A percentile compares a stretch with the other conserved stretches of the same genome.
These are phyloP conservation scores for Agrotis exclamationis DNA, from an alignment of 2,888 invertebrate genomes.

Conservation along the genomic window DNA sequence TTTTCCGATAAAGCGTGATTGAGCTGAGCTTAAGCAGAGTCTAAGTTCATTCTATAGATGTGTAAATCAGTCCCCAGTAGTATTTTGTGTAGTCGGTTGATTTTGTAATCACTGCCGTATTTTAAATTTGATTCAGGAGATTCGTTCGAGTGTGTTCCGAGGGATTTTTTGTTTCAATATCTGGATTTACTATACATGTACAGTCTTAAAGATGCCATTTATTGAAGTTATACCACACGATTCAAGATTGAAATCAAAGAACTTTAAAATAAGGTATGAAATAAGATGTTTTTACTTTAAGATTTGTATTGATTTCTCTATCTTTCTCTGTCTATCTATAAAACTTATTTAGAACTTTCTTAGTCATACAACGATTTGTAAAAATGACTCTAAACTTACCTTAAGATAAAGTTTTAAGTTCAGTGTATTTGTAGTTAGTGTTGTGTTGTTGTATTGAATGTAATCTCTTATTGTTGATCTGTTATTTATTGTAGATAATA, in stretches of 20 bases:
- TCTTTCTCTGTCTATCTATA: too few species aligned
- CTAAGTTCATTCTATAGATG: too few species aligned
- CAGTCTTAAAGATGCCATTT: slow-evolving; percentile 37
- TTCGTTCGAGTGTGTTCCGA: slow-evolving; percentile 26
- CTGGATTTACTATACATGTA: slow-evolving; percentile 16
- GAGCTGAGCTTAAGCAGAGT: too few species aligned
- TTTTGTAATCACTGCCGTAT: slow-evolving; percentile 17
- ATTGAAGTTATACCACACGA: slow-evolving; percentile 6
- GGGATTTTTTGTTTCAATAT: slow-evolving; percentile 12
- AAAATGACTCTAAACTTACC: background rate
- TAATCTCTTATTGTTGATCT: slow-evolving; percentile 29
- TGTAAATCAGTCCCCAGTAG: too few species aligned
- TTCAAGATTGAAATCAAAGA: slow-evolving; percentile 5
- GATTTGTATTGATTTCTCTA: background rate
- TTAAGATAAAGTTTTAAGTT: background rate
- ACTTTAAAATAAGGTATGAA: slow-evolving; percentile 14
- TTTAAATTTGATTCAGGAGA: slow-evolving; percentile 19
- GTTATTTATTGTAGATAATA: slow-evolving; percentile 52
- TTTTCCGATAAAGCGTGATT: too few species aligned
- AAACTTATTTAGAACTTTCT: background rate
- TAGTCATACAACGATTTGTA: background rate
- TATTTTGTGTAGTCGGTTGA: background rate
- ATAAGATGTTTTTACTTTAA: background rate
- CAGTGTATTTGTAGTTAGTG: slow-evolving; percentile 26
- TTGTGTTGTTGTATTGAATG: slow-evolving; percentile 39